Conservation (phyloP, 64 coral and sea anemone species). For the Montipora cactus region DNA sequence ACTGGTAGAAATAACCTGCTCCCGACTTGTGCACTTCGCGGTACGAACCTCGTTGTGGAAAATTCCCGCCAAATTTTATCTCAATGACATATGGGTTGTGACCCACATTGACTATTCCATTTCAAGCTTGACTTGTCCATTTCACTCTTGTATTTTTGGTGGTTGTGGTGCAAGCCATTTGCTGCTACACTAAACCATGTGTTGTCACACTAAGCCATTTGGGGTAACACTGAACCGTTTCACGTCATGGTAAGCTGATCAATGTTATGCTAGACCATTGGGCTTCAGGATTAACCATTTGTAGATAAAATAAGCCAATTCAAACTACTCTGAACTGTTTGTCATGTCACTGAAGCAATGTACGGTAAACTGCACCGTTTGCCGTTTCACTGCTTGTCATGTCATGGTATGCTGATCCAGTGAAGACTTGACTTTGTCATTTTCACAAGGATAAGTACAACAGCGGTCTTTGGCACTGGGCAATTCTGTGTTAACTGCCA, state of each 20-base stretch:
- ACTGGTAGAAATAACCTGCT: too few species aligned
- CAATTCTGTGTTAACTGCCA: background rate
- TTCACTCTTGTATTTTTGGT: too few species aligned
- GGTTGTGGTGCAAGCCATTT: background rate
- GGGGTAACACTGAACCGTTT: background rate
- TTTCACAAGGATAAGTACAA: background rate
- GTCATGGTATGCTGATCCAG: background rate
- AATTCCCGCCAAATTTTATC: too few species aligned
- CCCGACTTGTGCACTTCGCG: too few species aligned
- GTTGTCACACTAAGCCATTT: background rate
- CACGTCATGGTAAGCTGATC: background rate
- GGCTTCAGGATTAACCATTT: background rate
- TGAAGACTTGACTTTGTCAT: background rate
- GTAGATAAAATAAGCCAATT: background rate
- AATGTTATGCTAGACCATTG: background rate
- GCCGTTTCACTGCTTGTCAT: background rate
- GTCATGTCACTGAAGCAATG: background rate
- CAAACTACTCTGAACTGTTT: too few species aligned
- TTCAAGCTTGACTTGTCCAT: too few species aligned
- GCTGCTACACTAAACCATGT: background rate
- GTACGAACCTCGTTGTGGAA: too few species aligned
- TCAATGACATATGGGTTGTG: too few species aligned
- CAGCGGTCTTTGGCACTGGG: background rate
- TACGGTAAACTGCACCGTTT: background rate
- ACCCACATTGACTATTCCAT: too few species aligned